Percentiles rank a stretch among this genome's conserved stretches.
Evolutionary conservation across 2,113 vertebrate genomes (phyloP).

Genomic region (Oreotragus oreotragus): DNA sequence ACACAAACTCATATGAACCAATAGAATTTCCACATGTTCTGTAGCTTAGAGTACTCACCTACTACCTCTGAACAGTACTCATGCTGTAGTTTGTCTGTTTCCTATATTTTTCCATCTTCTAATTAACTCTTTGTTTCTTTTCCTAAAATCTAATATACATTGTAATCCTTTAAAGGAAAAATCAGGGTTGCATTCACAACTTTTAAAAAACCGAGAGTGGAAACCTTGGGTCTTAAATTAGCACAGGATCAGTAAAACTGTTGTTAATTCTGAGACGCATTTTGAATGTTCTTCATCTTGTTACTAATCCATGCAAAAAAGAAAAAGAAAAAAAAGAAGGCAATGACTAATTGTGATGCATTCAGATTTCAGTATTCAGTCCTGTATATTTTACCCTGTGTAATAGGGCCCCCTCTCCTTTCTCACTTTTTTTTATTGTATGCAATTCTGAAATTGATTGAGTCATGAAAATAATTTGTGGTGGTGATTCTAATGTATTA

Average conservation of each 20-base stretch:
- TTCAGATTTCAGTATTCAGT: constrained; percentile 97
- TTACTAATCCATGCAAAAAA: constrained; percentile 94
- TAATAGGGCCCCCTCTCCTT: constrained; percentile 85
- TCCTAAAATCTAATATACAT: constrained; percentile 98
- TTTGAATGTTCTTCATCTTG: constrained; percentile 99
- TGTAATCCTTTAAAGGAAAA: constrained; percentile 96
- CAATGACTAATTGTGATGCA: constrained; percentile 91
- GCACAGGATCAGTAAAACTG: constrained; percentile 91
- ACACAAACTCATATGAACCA: constrained; percentile 94
- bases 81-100: constrained; percentile 87
- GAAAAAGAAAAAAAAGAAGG: constrained; percentile 69
- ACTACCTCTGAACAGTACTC: constrained; percentile 99
- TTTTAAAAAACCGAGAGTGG: constrained; percentile 81
- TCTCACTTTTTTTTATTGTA: constrained; percentile 97
- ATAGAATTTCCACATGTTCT: constrained; percentile 95
- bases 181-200: constrained; percentile 91
- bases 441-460: constrained; percentile 98
- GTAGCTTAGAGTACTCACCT: constrained; percentile 99
- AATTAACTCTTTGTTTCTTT: constrained; percentile 88
- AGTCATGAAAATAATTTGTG: constrained; percentile 99
- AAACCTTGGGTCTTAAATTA: constrained; percentile 87
- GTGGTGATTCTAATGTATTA: constrained; percentile 99
- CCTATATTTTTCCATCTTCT: constrained; percentile 91
- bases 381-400: constrained; percentile 95
- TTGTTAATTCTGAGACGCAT: constrained; percentile 99